Evolutionary conservation across 2,888 invertebrate species (phyloP), one percentile per base, ranked within the genome.

Genomic region (Folsomia candida): DNA sequence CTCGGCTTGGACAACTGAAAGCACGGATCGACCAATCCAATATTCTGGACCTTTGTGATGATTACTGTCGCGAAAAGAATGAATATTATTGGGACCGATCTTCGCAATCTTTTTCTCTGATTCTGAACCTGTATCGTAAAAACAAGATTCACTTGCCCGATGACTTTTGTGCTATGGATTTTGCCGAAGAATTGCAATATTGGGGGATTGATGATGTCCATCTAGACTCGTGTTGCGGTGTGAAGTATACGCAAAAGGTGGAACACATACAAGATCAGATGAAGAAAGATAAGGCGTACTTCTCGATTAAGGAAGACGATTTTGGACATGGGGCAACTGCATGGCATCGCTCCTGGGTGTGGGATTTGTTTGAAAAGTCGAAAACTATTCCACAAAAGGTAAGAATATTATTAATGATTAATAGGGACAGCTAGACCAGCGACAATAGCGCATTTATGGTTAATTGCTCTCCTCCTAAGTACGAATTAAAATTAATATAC

Each of bases 111-210:
- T 57, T 57, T 57, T 6, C 24, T 57, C 57, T 6, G n/a, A 22
- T 57, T n/a, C n/a, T 57, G n/a, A 57, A 57, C n/a, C n/a, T 57
- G 24, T 57, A 57, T 57, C 57, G 57, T 4, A 57, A 57, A 57
- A n/a, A n/a, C 4, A 57, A 57, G n/a, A 4, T 57, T 57, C 57
- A 57, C n/a, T n/a, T 57, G 4, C n/a, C 57, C 4, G 57, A 57
- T 11, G 24, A 57, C 24, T 6, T 57, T 57, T 57, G 57, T 57
- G 57, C n/a, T n/a, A 11, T 57, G n/a, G 57, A 57, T 11, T 57
- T 57, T 6, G 20, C n/a, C n/a, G 57, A 57, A n/a, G 57, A 57
- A n/a, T n/a, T 57, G n/a, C 9, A 57, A 57, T 57, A 57, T 57
- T 57, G 57, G 57, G 24, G 24, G n/a, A 57, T 57, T 57, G 57